Base-by-base conservation (phyloP, 2,888 invertebrate species). In the Tubiluchus corallicola region DNA sequence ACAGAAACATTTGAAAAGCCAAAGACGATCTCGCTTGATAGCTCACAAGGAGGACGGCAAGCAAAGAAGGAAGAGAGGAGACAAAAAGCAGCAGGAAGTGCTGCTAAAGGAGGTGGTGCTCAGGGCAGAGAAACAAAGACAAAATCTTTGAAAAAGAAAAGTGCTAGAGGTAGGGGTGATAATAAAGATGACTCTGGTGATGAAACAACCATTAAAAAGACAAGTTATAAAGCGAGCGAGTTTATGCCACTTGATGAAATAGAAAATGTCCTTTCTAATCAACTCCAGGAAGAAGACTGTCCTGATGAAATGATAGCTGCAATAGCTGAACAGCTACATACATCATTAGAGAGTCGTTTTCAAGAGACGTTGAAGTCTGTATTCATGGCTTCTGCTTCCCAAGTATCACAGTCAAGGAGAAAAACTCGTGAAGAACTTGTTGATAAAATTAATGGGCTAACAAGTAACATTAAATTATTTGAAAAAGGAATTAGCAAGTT, bases 101-200 rank as follows among this genome's bases (percentile, higher is more conserved):
- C 40, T n/a, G 42, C 46, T 45, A 77, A 77, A 41, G 90, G 90
- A 13, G 88, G 90, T 15, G 90, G 90, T 1, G 74, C 79, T 9
- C 90, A 90, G 56, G 92, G 92, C 0, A 71, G 92, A 37, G 92
- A 94, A 70, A 87, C 87, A 0, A 92, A 88, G 69, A 90, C 85
- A 0, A 90, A 85, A 60, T 80, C 87, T 2, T 80, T 81, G 0
- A 92, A 92, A 59, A 92, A 87, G 66, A 70, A 70, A 50, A 52
- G 59, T 49, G 44, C 76, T 76, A 61, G 54, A 50, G 70, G 55
- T 66, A 69, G 53, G 15, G 15, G 17, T 15, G 40, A 40, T 17
- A 18, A 9, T 9, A 18, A 17, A 20, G 17, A 4, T 18, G 5
- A 42, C n/a, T n/a, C n/a, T n/a, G n/a, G n/a, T n/a, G 42, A 21